Conservation (phyloP, 2,888 invertebrate genomes). For the Acanthoscelides obtectus region DNA sequence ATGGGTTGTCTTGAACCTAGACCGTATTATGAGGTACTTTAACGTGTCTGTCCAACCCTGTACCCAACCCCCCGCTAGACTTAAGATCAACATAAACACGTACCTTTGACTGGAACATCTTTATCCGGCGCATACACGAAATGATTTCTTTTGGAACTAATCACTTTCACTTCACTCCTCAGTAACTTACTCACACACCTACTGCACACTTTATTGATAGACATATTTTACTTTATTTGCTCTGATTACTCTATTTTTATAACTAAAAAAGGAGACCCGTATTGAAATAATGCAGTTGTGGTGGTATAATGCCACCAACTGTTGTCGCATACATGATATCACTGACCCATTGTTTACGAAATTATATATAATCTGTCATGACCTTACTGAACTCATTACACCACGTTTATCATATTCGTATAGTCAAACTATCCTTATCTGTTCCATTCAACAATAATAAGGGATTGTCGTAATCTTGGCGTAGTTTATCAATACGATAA, state of each 20-base stretch:
- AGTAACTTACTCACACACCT: constrained; percentile 23
- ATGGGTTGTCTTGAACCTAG: too few species aligned
- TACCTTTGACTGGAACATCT: constrained; percentile 51
- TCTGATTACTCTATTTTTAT: background rate
- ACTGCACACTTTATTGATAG: constrained; percentile 30
- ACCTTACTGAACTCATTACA: background rate
- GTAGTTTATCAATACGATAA: too few species aligned
- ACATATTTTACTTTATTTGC: background rate
- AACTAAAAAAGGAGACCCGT: background rate
- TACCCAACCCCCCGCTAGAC: too few species aligned
- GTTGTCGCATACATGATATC: background rate
- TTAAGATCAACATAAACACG: too few species aligned
- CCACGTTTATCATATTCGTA: background rate
- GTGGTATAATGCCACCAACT: background rate
- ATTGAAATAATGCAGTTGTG: background rate
- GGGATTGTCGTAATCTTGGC: background rate
- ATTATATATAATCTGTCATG: background rate
- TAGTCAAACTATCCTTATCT: background rate
- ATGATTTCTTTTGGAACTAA: constrained; percentile 43
- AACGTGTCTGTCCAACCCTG: too few species aligned
- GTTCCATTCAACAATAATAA: background rate
- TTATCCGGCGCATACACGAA: constrained; percentile 60
- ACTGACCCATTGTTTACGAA: background rate
- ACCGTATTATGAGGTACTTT: too few species aligned
- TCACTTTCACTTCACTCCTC: constrained; percentile 25